Conservation (phyloP, 23 tunicate genomes). For the Styela clava region DNA sequence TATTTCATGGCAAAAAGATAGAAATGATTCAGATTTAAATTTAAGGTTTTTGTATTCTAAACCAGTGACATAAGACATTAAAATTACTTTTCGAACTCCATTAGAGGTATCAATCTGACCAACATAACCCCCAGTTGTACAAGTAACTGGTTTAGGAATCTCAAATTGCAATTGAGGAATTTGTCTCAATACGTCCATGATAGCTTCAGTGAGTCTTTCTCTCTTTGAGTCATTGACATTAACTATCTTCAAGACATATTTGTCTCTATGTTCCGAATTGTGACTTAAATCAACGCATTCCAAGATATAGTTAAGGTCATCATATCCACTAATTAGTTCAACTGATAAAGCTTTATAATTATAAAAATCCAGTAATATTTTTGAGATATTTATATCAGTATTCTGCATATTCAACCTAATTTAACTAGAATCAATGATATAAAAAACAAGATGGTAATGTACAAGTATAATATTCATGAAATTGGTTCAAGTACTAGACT, state of each 20-base stretch:
- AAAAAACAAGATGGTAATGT: too few species aligned
- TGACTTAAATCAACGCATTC: background rate
- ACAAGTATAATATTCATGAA: too few species aligned
- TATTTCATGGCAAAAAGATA: background rate
- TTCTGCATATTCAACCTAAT: too few species aligned
- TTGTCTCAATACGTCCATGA: background rate
- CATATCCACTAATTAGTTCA: background rate
- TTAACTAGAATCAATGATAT: too few species aligned
- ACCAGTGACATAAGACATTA: background rate
- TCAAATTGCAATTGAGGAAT: background rate
- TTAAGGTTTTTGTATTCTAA: background rate
- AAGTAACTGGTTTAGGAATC: background rate
- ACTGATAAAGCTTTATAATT: background rate
- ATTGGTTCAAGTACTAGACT: too few species aligned
- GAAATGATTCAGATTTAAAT: background rate
- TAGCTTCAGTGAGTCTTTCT: background rate
- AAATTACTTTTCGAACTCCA: background rate
- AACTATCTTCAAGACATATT: constrained; percentile 5
- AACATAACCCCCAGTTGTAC: background rate
- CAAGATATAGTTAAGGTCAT: constrained; percentile 12
- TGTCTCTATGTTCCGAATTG: background rate
- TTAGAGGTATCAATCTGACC: too few species aligned
- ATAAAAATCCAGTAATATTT: background rate
- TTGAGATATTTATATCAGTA: background rate
- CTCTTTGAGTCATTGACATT: background rate